Evolutionary conservation across 1,140 invertebrate genomes (phyloP).

Genomic region (Drosophila fuyamai): DNA sequence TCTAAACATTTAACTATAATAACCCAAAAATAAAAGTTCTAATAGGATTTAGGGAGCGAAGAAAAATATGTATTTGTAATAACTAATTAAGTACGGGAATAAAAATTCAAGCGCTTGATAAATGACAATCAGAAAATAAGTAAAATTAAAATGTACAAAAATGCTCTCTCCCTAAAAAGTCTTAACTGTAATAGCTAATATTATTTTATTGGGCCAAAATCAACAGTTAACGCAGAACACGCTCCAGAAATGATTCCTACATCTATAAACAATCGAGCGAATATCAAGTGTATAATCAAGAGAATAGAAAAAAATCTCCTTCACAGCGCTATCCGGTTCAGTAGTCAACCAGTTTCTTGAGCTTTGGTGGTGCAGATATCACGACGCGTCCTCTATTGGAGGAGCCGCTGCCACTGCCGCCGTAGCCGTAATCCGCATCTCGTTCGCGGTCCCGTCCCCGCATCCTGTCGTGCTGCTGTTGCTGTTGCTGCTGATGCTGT

Average conservation of each 20-base stretch:
- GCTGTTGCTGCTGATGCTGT: constrained; percentile 55
- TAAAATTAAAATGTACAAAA: not conserved
- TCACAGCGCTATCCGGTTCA: constrained; percentile 40
- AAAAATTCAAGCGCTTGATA: not conserved
- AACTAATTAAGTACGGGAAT: not conserved
- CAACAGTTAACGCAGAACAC: constrained; percentile 47
- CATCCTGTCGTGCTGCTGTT: constrained; percentile 42
- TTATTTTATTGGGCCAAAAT: constrained; percentile 54
- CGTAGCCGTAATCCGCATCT: constrained; percentile 36
- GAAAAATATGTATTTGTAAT: not conserved
- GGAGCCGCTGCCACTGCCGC: constrained; percentile 28
- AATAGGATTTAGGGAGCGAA: not conserved
- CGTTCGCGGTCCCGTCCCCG: constrained; percentile 39
- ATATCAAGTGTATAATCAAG: constrained; percentile 31
- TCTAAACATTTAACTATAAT: too few relatives aligned
- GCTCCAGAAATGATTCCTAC: constrained; percentile 54
- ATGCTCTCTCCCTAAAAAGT: not conserved
- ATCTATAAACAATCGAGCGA: constrained; percentile 54
- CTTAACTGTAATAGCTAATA: constrained; percentile 5
- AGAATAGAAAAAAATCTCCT: constrained; percentile 21
- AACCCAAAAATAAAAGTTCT: not conserved
- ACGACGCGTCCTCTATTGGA: constrained; percentile 71
- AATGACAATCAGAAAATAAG: not conserved
- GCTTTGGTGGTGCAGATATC: constrained; percentile 79
- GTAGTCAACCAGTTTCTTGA: constrained; percentile 84